phyloP scores from a whole-genome alignment of 1,140 invertebrate genomes.

The Drosophila pseudoobscura region DNA sequence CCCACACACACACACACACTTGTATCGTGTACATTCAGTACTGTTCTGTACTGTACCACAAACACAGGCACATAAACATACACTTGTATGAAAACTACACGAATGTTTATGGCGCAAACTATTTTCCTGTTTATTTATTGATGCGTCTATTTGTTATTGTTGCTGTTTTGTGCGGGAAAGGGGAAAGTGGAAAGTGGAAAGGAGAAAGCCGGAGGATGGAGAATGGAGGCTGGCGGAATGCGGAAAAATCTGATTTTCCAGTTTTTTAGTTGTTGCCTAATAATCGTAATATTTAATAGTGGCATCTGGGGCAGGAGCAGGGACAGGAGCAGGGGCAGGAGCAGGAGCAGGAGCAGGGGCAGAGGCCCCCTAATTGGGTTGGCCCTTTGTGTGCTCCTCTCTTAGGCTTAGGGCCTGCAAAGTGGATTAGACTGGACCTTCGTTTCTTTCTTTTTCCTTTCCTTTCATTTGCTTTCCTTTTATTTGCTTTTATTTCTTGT shows the following conservation, averaged over 20 bases:
- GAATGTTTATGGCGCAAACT: slow-evolving; percentile 70
- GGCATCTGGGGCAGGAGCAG: neutral
- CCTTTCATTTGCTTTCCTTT: neutral
- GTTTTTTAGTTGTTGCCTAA: slow-evolving; percentile 37
- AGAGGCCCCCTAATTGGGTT: slow-evolving; percentile 29
- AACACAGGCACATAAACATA: slow-evolving; percentile 14
- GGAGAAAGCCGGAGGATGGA: too few species aligned
- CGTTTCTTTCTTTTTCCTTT: neutral
- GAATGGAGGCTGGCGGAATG: too few species aligned
- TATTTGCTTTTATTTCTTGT: neutral
- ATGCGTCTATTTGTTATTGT: slow-evolving; percentile 61
- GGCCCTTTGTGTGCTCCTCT: slow-evolving; percentile 6
- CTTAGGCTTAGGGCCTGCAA: slow-evolving; percentile 5
- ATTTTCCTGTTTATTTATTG: slow-evolving; percentile 72
- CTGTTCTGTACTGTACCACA: slow-evolving; percentile 15
- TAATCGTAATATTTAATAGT: slow-evolving; percentile 27
- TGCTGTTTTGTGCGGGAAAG: slow-evolving; percentile 16
- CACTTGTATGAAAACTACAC: slow-evolving; percentile 17
- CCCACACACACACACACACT: slow-evolving; percentile 3
- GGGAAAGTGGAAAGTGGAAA: slow-evolving; percentile 5
- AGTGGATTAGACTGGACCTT: slow-evolving; percentile 34
- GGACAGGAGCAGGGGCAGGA: too few species aligned
- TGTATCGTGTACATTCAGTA: slow-evolving; percentile 15
- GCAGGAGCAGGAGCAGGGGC: too few species aligned
- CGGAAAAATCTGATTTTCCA: slow-evolving; percentile 32